Conservation (phyloP, 2,797 vertebrate genomes). For the Erithacus rubecula region DNA sequence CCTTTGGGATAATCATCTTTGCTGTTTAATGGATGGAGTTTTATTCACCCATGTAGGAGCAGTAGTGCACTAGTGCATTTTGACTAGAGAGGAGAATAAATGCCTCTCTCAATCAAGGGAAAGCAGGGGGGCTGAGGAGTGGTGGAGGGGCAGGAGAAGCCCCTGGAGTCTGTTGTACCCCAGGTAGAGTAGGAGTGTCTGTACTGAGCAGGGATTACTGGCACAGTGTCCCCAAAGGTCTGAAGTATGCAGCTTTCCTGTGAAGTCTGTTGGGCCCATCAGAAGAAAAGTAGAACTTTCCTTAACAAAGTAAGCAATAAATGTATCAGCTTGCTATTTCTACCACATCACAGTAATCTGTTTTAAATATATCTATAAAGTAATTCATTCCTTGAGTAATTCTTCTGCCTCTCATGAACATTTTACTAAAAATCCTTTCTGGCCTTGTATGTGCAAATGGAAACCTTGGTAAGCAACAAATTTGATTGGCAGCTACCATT, state of each 20-base stretch:
- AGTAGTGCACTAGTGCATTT: neutral
- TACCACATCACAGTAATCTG: neutral
- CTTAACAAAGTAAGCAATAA: neutral
- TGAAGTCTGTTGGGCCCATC: neutral
- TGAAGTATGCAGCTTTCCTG: neutral
- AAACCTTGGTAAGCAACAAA: neutral
- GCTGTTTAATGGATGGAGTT: neutral
- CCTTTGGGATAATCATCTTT: neutral
- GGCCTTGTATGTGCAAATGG: neutral
- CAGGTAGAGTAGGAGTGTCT: neutral
- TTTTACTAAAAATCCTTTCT: neutral
- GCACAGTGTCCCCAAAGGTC: neutral
- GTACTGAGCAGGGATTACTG: neutral
- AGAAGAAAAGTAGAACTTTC: neutral
- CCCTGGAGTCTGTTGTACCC: neutral
- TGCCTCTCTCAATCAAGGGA: neutral
- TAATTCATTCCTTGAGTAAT: neutral
- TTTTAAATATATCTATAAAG: neutral
- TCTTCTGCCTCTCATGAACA: neutral
- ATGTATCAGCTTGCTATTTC: neutral
- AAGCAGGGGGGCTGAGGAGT: neutral
- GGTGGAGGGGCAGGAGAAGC: neutral
- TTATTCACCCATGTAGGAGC: neutral
- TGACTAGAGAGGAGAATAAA: neutral
- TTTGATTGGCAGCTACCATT: neutral